Evolutionary conservation across 2,888 invertebrate genomes (phyloP).

Genomic region (Cremastobaeus sp.): DNA sequence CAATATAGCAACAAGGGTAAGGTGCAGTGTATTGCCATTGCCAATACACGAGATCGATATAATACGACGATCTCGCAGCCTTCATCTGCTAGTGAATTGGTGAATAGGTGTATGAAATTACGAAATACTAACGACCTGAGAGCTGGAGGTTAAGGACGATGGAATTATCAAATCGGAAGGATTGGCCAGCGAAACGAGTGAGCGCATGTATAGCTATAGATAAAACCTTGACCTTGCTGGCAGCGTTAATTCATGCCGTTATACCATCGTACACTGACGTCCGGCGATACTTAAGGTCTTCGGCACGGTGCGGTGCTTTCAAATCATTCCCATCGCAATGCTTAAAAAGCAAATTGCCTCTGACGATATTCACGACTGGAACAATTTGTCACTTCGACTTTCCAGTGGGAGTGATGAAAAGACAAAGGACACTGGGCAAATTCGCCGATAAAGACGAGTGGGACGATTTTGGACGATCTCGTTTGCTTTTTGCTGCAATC

Average conservation of each 20-base stretch:
- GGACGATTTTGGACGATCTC: too few species aligned
- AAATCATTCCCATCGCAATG: conserved; percentile 33
- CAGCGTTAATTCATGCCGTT: conserved; percentile 71
- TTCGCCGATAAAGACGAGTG: too few species aligned
- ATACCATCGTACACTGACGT: conserved; percentile 61
- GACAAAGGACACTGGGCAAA: too few species aligned
- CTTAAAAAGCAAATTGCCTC: too few species aligned
- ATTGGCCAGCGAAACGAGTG: conserved; percentile 63
- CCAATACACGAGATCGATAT: conserved; percentile 54
- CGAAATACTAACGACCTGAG: conserved; percentile 67
- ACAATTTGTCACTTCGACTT: too few species aligned
- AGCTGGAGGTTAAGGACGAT: conserved; percentile 65
- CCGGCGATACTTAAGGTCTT: conserved; percentile 50
- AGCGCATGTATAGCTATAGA: conserved; percentile 60
- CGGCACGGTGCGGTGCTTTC: conserved; percentile 54
- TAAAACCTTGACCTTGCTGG: conserved; percentile 72
- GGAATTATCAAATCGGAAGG: conserved; percentile 65
- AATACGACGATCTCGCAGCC: conserved; percentile 58
- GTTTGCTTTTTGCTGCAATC: too few species aligned
- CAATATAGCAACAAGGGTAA: conserved; percentile 31
- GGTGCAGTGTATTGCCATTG: conserved; percentile 45
- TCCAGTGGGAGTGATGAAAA: too few species aligned
- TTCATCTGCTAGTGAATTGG: conserved; percentile 56
- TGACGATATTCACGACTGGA: neutral
- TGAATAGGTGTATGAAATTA: conserved; percentile 59